Evolutionary conservation across 2,888 invertebrate species (phyloP).

Genomic region (Pristionchus entomophagus): DNA sequence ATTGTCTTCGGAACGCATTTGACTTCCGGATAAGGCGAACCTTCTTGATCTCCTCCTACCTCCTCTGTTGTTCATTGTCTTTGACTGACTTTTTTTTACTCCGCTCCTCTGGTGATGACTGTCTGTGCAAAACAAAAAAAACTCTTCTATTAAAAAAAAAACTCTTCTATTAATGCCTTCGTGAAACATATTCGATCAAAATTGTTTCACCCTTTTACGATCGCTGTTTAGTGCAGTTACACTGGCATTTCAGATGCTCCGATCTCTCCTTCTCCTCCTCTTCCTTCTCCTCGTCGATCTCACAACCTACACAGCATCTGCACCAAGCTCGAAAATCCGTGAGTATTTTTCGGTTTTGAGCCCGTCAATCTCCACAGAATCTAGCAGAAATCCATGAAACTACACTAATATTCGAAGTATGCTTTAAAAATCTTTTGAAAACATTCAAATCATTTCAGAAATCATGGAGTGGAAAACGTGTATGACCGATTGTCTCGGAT

Average conservation of each 20-base stretch:
- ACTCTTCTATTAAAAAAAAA: background rate
- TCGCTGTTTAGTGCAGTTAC: background rate
- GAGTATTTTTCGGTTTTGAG: background rate
- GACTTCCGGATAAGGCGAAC: background rate
- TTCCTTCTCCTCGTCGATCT: background rate
- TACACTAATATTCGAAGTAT: background rate
- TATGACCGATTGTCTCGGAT: background rate
- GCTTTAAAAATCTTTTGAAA: background rate
- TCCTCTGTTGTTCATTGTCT: background rate
- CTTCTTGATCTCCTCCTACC: background rate
- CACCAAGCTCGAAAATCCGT: background rate
- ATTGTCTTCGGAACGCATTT: background rate
- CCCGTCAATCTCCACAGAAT: background rate
- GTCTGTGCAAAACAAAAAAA: too few species aligned
- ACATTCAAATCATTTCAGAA: background rate
- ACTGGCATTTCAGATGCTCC: background rate
- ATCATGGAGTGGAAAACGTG: slow-evolving; percentile 1
- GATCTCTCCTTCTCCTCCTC: background rate
- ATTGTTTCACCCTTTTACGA: background rate
- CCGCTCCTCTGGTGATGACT: too few species aligned
- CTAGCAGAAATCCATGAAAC: background rate
- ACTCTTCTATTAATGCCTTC: too few species aligned
- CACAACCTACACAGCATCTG: background rate
- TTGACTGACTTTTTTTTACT: too few species aligned
- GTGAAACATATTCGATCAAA: too few species aligned